Evolutionary conservation across 2,888 invertebrate genomes (phyloP).

Genomic region (Lasius fuliginosus): DNA sequence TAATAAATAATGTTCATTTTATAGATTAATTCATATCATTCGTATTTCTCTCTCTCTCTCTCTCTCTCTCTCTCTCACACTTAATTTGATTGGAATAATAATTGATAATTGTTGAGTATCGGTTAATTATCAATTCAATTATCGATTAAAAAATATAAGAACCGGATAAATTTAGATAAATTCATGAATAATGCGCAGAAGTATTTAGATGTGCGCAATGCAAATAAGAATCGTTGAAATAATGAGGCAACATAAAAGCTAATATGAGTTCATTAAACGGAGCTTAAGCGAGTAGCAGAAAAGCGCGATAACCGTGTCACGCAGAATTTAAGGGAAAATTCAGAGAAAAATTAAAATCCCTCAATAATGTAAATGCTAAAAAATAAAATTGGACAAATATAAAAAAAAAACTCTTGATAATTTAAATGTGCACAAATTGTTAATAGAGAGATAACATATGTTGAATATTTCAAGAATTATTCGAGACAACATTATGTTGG

Average conservation of each 20-base stretch:
- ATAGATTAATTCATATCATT: slow-evolving; percentile 5
- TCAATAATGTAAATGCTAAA: slow-evolving; percentile 1
- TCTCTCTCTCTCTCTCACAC: neutral
- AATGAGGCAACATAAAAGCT: slow-evolving; percentile 12
- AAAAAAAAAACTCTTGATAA: neutral
- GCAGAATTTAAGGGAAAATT: neutral
- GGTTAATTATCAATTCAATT: neutral
- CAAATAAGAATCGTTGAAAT: slow-evolving; percentile 36
- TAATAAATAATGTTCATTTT: slow-evolving; percentile 5
- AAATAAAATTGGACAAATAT: neutral
- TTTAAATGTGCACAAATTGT: neutral
- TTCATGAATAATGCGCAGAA: slow-evolving; percentile 9
- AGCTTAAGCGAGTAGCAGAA: slow-evolving; percentile 11
- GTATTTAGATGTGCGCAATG: slow-evolving; percentile 16
- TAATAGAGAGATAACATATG: neutral
- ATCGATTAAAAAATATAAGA: neutral
- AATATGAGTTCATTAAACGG: slow-evolving; percentile 44
- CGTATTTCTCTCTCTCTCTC: neutral
- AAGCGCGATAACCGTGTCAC: neutral
- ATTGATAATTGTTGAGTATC: neutral
- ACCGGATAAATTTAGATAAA: neutral
- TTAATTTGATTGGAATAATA: slow-evolving; percentile 26
- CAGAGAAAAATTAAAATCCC: neutral
- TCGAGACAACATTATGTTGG: neutral
- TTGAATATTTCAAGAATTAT: neutral